phyloP scores from a whole-genome alignment of 2,113 vertebrate species.

The Thomomys bottae region DNA sequence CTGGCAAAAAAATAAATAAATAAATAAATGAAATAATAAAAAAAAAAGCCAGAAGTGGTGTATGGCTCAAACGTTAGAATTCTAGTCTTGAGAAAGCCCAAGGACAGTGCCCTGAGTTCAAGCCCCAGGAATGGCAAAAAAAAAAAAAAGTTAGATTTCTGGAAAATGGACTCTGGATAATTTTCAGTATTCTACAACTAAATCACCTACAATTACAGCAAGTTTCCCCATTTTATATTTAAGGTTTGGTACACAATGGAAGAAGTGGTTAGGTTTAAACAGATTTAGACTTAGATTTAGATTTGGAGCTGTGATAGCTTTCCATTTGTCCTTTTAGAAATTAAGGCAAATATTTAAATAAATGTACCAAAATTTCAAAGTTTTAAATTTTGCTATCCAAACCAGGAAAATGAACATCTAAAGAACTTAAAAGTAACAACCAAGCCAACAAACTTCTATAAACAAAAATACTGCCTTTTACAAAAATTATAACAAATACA shows the following conservation, averaged over 20 bases:
- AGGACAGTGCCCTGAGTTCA: too few relatives aligned
- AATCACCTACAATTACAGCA: background rate
- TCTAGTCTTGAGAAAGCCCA: too few relatives aligned
- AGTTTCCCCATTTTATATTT: constrained; percentile 22
- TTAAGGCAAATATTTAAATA: background rate
- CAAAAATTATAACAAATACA: constrained; percentile 45
- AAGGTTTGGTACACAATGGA: background rate
- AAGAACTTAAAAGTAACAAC: constrained; percentile 26
- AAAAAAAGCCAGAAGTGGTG: too few relatives aligned
- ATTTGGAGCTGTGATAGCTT: background rate
- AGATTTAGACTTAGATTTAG: background rate
- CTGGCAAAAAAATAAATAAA: too few relatives aligned
- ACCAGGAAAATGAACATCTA: constrained; percentile 31
- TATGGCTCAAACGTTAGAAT: too few relatives aligned
- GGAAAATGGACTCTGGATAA: background rate
- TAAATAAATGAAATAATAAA: too few relatives aligned
- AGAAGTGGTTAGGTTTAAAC: background rate
- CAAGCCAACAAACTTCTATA: constrained; percentile 12
- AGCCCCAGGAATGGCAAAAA: too few relatives aligned
- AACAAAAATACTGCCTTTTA: background rate
- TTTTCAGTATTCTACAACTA: constrained; percentile 22
- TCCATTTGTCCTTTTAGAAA: constrained; percentile 1
- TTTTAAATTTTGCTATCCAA: background rate
- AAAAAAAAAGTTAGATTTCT: constrained; percentile 3
- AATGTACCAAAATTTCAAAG: background rate